phyloP scores from a whole-genome alignment of 2,888 invertebrate genomes.

The Eutolmus rufibarbis region DNA sequence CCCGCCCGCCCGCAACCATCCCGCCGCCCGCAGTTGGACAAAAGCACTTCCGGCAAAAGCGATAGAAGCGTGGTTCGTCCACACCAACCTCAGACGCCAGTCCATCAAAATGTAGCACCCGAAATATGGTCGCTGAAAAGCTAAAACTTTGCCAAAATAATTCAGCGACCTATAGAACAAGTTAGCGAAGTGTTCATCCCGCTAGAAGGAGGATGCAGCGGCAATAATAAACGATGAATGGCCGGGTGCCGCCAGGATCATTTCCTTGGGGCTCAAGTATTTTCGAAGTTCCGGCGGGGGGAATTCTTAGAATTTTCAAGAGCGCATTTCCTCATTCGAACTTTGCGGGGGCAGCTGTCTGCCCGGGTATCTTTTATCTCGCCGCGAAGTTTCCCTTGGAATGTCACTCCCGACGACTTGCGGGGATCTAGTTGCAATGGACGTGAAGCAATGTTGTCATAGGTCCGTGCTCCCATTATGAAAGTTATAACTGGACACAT shows the following conservation, averaged over 20 bases:
- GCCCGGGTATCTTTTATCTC: neutral
- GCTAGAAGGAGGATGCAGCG: neutral
- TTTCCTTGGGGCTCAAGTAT: neutral
- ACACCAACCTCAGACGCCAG: neutral
- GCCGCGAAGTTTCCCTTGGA: neutral
- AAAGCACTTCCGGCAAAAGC: neutral
- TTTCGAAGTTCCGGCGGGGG: neutral
- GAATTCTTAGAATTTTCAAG: neutral
- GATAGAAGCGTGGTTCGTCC: neutral
- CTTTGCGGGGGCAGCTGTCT: neutral
- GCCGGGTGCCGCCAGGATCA: neutral
- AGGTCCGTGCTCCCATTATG: neutral
- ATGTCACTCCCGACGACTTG: neutral
- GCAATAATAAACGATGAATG: neutral
- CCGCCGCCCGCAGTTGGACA: neutral
- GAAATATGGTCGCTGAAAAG: neutral
- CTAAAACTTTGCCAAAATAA: neutral
- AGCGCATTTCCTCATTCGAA: neutral
- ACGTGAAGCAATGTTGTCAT: neutral
- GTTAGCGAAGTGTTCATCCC: neutral
- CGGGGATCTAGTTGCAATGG: neutral
- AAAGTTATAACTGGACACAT: neutral
- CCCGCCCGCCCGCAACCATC: neutral
- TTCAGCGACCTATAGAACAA: neutral
- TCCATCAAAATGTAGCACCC: neutral